These are phyloP conservation scores for Campopleginae sp. DNA, from an alignment of 2,888 invertebrate genomes.

Conservation along the genomic window DNA sequence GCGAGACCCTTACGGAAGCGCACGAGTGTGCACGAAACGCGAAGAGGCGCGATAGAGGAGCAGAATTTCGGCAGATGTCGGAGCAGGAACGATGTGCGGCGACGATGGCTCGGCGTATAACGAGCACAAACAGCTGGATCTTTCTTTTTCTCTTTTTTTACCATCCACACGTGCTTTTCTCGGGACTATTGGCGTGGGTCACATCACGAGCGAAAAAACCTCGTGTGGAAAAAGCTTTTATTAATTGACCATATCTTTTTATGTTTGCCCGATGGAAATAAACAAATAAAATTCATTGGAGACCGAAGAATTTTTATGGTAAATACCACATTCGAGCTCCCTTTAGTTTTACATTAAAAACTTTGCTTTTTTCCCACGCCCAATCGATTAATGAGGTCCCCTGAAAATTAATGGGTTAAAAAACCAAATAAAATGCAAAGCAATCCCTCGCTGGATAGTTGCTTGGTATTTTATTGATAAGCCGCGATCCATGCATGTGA, in stretches of 20 bases:
- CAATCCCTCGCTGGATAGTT: not conserved
- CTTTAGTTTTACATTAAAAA: not conserved
- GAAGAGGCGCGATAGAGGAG: not conserved
- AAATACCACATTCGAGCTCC: not conserved
- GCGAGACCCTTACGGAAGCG: constrained; percentile 10
- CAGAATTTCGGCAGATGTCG: constrained; percentile 12
- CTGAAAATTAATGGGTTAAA: not conserved
- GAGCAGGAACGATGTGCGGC: not conserved
- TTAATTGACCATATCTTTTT: not conserved
- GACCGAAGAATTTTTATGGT: not conserved
- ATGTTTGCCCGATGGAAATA: not conserved
- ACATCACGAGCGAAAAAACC: not conserved
- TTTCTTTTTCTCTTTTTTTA: not conserved
- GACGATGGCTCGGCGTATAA: not conserved
- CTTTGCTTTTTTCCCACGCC: not conserved
- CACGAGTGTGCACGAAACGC: not conserved
- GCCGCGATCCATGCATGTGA: not conserved
- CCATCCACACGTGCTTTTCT: constrained; percentile 9
- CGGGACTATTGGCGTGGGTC: not conserved
- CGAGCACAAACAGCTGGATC: not conserved
- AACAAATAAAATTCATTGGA: not conserved
- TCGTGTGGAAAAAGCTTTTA: not conserved
- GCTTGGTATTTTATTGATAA: not conserved
- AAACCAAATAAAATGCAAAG: not conserved
- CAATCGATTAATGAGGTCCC: not conserved